Conservation (phyloP, 2,888 invertebrate genomes). For the Tetragonisca angustula region DNA sequence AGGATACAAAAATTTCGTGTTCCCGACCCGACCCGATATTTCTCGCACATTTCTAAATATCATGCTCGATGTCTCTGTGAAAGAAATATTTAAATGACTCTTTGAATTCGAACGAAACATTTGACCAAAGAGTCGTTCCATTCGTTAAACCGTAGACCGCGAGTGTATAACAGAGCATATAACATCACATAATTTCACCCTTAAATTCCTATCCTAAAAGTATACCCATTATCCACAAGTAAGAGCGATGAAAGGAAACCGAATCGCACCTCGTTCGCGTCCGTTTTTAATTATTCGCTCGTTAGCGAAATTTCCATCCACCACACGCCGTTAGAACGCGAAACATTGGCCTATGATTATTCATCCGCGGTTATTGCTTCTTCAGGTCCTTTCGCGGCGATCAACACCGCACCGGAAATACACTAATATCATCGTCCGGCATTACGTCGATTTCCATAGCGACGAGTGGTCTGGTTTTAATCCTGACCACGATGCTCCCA, state of each 20-base stretch:
- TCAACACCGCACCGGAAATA: neutral
- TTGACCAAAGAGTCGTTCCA: too few relatives aligned
- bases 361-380: neutral
- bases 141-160: too few relatives aligned
- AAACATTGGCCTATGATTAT: neutral
- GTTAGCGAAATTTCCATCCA: neutral
- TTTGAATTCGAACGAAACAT: too few relatives aligned
- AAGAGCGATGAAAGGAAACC: neutral
- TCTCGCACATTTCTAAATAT: too few relatives aligned
- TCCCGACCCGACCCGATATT: too few relatives aligned
- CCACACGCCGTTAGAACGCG: too few relatives aligned
- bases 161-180: too few relatives aligned
- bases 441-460: constrained; percentile 41
- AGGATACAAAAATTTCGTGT: too few relatives aligned
- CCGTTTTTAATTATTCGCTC: neutral
- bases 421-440: constrained; percentile 5
- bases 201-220: neutral
- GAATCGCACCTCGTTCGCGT: neutral
- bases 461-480: constrained; percentile 34
- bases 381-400: neutral
- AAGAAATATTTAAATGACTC: neutral
- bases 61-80: neutral
- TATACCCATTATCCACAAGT: neutral
- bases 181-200: neutral
- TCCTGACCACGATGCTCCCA: constrained; percentile 21